These are phyloP conservation scores for Mesodorylaimus sp. DNA, from an alignment of 2,888 invertebrate species.

Conservation along the genomic window DNA sequence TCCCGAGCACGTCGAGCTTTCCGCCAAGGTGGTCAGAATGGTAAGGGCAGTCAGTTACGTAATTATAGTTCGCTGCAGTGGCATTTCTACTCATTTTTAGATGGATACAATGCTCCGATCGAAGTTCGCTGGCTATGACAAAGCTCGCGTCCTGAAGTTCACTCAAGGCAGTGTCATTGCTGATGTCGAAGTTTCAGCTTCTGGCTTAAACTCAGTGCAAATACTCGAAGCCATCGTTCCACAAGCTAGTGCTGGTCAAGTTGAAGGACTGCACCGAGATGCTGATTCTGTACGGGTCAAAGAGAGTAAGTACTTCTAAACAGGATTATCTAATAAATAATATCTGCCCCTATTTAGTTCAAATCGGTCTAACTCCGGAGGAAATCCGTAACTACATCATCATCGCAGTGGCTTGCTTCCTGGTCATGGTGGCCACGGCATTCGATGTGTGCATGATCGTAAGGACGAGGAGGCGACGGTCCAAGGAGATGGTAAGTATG, in stretches of 20 bases:
- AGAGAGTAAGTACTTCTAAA: neutral
- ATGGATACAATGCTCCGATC: neutral
- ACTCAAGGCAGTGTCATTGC: constrained; percentile 6
- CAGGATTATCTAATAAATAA: neutral
- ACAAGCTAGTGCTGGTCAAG: neutral
- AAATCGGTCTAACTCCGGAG: neutral
- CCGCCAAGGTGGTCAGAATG: neutral
- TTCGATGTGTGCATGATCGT: constrained; percentile 11
- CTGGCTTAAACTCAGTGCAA: neutral
- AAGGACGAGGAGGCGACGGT: constrained; percentile 1
- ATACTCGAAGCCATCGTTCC: neutral
- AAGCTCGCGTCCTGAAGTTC: neutral
- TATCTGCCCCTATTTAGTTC: neutral
- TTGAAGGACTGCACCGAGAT: neutral
- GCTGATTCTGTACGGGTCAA: neutral
- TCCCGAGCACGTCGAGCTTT: neutral
- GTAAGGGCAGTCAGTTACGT: too few species aligned
- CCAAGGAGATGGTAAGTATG: constrained; percentile 4
- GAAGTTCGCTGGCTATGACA: neutral
- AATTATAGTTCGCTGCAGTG: too few species aligned
- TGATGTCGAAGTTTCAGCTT: neutral
- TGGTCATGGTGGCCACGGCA: constrained; percentile 10
- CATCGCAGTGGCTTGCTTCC: constrained; percentile 11
- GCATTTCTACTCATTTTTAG: neutral
- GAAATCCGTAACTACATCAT: constrained; percentile 10